Conservation (phyloP, 2,797 vertebrate genomes). For the Gobionotothen gibberifrons region DNA sequence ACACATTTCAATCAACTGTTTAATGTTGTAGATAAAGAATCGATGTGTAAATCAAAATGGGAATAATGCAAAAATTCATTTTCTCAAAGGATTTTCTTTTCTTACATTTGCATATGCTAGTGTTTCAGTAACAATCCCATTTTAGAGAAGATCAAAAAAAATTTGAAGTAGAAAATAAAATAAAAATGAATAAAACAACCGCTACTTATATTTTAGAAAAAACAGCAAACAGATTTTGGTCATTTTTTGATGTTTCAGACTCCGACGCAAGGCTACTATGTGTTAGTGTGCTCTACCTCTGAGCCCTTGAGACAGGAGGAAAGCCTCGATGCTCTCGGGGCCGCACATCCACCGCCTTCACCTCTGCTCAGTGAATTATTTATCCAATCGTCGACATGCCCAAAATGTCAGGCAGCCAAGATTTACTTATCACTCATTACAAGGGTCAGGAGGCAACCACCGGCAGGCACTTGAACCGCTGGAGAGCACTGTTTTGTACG, state of each 20-base stretch:
- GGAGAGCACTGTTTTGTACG: constrained; percentile 39
- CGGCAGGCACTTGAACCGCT: constrained; percentile 73
- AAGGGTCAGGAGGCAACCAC: constrained; percentile 61
- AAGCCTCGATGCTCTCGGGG: constrained; percentile 49
- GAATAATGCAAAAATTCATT: constrained; percentile 67
- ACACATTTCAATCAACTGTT: constrained; percentile 94
- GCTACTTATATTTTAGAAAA: constrained; percentile 61
- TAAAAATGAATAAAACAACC: constrained; percentile 77
- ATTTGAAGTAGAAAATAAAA: constrained; percentile 70
- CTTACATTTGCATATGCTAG: constrained; percentile 92
- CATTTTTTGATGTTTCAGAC: constrained; percentile 77
- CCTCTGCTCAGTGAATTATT: constrained; percentile 69
- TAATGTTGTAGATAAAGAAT: constrained; percentile 97
- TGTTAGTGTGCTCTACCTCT: constrained; percentile 63
- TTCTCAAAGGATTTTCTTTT: constrained; percentile 73
- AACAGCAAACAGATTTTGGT: constrained; percentile 85
- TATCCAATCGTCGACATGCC: constrained; percentile 47
- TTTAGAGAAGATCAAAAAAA: constrained; percentile 63
- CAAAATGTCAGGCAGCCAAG: constrained; percentile 57
- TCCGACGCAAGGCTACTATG: constrained; percentile 71
- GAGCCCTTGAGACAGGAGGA: constrained; percentile 49
- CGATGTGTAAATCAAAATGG: constrained; percentile 89
- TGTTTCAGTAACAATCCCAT: constrained; percentile 90
- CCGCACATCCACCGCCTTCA: constrained; percentile 49
- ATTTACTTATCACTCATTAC: constrained; percentile 62